Base-by-base conservation (phyloP, 2,797 vertebrate species). In the Pipistrellus pygmaeus region DNA sequence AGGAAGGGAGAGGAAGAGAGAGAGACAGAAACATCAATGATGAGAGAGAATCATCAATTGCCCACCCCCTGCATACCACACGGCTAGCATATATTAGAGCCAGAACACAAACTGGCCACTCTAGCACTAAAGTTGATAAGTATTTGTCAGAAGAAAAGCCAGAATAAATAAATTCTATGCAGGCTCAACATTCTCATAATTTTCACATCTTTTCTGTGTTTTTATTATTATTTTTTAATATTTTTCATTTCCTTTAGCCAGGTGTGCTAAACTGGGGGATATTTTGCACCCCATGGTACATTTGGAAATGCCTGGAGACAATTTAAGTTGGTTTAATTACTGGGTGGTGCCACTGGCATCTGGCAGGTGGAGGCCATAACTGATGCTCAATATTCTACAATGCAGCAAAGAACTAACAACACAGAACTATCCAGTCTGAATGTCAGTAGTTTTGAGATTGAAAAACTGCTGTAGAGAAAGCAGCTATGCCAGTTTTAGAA, bases 371-470 rank as follows among this genome's bases (percentile, higher is more conserved):
- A 87, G 48, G 1, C 5, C 48, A 60, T 30, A 20, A 64, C 35
- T 76, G 15, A 35, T 48, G n/a, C 44, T 84, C 21, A 62, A 64
- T 18, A 62, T 3, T 14, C 48, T 83, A 10, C 21, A 92, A 27
- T 13, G 38, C 60, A 89, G 4, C 38, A 4, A 53, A 68, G 48
- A 62, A 27, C 0, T 0, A 25, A 51, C 3, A 81, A 51, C 11
- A 38, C 55, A 51, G 44, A 80, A 20, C 14, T 72, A 21, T 10
- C 15, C 20, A n/a, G 11, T 1, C 4, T 32, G 12, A 20, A 8
- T 17, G 18, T 21, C 1, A 0, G 25, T 3, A 60, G 6, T 11
- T 8, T 4, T 20, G 6, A 69, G 5, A 6, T 6, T 73, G 64
- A 60, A 17, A 77, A 88, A 51, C 3, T 53, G 2, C 6, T 15